Base-by-base conservation (phyloP, 2,113 vertebrate species). In the Octodon degus region DNA sequence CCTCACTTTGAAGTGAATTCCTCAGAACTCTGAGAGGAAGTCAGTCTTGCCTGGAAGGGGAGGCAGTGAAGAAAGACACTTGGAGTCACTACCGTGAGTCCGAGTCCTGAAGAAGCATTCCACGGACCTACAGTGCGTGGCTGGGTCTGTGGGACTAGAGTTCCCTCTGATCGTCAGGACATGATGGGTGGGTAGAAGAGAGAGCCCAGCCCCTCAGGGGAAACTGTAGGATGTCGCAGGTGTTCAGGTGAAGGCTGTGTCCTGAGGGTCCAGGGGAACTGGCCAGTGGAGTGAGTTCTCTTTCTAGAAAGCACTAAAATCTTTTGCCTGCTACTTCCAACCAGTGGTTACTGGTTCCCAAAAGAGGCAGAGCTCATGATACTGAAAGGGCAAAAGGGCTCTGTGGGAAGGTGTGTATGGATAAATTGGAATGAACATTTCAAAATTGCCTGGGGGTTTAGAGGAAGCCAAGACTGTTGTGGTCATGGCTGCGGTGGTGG, bases 121-220 rank as follows among this genome's bases (percentile, higher is more conserved):
- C 0, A 3, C 3, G 43, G 55, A 34, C 13, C 34, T 43, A 1
- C 13, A 8, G 34, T 10, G 0, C 9, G 0, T 55, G 67, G 22
- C 34, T 40, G 53, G 37, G 24, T 65, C 72, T 30, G 47, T 11
- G 55, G 47, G 27, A n/a, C 2, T 32, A 19, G 81, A 87, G 88
- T 37, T 70, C n/a, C 25, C 34, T 24, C 76, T 47, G 1, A 1
- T 63, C 63, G 12, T 32, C 22, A 62, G 70, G 25, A 14, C 5
- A 20, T 12, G 9, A 13, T 6, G n/a, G 37, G 5, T 10, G 32
- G 47, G 3, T 10, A 32, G 30, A 40, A 68, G 16, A 22, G 37
- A 43, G 22, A 65, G 2, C 55, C 20, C 11, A 72, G 14, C 2
- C 7, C 32, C 17, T 6, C 12, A 22, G 13, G 76, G 58, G 22